Evolutionary conservation across 2,113 vertebrate species (phyloP).

Genomic region (Bubo scandiacus): DNA sequence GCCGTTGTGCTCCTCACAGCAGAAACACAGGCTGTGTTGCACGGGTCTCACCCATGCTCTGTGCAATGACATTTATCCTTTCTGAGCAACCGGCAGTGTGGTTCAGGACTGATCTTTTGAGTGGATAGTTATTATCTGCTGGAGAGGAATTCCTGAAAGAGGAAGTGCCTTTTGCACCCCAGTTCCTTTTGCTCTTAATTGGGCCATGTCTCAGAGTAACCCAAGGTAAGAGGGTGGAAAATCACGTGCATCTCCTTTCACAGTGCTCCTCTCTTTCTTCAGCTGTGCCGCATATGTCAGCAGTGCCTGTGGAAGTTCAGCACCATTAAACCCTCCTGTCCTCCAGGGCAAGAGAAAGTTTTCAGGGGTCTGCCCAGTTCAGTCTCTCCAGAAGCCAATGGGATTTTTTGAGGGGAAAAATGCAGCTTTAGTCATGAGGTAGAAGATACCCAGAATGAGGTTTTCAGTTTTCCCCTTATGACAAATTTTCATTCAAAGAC

Average conservation of each 20-base stretch:
- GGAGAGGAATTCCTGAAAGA: not conserved
- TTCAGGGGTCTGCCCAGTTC: not conserved
- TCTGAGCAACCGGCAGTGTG: not conserved
- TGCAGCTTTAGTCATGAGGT: not conserved
- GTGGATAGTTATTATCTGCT: not conserved
- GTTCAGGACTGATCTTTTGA: not conserved
- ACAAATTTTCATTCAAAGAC: not conserved
- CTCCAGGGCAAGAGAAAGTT: not conserved
- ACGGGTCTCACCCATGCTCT: not conserved
- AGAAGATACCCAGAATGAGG: not conserved
- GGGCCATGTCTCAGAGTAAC: not conserved
- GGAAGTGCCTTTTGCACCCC: not conserved
- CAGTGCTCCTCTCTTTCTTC: not conserved
- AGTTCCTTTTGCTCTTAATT: not conserved
- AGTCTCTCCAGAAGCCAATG: not conserved
- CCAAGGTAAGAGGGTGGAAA: not conserved
- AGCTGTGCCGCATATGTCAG: rapidly evolving
- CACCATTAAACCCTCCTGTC: not conserved
- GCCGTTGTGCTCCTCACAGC: not conserved
- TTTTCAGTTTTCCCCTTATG: not conserved
- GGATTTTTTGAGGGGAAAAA: not conserved
- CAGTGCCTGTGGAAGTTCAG: not conserved
- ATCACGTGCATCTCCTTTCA: not conserved
- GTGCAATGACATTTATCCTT: not conserved
- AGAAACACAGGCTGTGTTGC: not conserved